Conservation (phyloP, 2,888 invertebrate genomes). For the Lasioglossum villosulum region DNA sequence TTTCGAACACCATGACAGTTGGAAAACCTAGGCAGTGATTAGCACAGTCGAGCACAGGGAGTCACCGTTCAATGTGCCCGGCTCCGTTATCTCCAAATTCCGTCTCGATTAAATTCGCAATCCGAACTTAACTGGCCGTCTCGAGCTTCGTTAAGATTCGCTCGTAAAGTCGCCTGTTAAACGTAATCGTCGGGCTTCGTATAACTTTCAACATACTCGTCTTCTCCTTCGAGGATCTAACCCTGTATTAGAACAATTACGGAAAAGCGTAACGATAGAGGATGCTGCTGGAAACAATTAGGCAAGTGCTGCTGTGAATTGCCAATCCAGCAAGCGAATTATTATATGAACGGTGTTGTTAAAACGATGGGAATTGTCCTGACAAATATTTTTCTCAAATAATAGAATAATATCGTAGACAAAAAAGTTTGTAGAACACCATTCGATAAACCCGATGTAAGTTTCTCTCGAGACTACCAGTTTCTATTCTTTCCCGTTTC, state of each 20-base stretch:
- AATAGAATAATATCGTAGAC: no score
- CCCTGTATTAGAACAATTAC: neutral
- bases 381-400: no score
- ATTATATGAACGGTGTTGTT: neutral
- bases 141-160: neutral
- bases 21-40: neutral
- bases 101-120: conserved; percentile 7
- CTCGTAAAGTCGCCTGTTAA: neutral
- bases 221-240: neutral
- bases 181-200: neutral
- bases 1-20: neutral
- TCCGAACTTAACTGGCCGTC: conserved; percentile 6
- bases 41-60: neutral
- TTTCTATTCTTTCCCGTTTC: no score
- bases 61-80: neutral
- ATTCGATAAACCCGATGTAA: no score
- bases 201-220: neutral
- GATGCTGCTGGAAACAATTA: neutral
- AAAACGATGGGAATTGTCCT: neutral
- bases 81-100: neutral
- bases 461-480: no score
- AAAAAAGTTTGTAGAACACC: no score
- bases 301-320: neutral
- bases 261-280: neutral
- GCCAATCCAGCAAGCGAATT: neutral